These are phyloP conservation scores for Amorpha juglandis DNA, from an alignment of 2,888 invertebrate species.

Conservation along the genomic window DNA sequence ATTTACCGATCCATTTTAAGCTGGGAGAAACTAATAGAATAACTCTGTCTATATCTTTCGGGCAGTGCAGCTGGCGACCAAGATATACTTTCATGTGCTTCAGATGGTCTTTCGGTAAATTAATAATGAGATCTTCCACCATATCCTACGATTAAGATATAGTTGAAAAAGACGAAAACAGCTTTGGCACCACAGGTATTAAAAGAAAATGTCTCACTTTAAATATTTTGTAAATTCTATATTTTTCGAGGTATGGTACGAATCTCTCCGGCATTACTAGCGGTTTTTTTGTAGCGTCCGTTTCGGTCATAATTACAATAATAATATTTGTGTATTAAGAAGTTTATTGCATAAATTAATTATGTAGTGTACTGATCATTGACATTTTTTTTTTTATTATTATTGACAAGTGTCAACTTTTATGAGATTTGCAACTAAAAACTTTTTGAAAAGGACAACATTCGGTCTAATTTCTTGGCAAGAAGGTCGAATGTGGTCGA, in stretches of 20 bases:
- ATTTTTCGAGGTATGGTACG: slow-evolving; percentile 86
- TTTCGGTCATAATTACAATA: slow-evolving; percentile 67
- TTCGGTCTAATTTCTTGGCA: too few species aligned
- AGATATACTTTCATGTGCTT: slow-evolving; percentile 85
- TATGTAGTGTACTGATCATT: background rate
- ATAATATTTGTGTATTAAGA: too few species aligned
- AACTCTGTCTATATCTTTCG: slow-evolving; percentile 81
- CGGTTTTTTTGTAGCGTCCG: slow-evolving; percentile 68
- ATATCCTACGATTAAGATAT: slow-evolving; percentile 75
- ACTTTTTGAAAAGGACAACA: too few species aligned
- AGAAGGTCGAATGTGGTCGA: too few species aligned
- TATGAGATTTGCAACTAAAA: too few species aligned
- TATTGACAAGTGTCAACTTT: too few species aligned
- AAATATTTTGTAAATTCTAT: slow-evolving; percentile 86
- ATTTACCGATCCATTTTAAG: slow-evolving; percentile 38
- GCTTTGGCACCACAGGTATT: slow-evolving; percentile 42
- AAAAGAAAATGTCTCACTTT: slow-evolving; percentile 67
- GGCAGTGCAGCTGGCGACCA: slow-evolving; percentile 69
- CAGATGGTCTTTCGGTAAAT: slow-evolving; percentile 86
- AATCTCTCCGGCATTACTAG: slow-evolving; percentile 77
- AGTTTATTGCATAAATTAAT: too few species aligned
- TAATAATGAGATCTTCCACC: slow-evolving; percentile 83
- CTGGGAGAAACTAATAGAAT: slow-evolving; percentile 82
- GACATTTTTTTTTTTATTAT: too few species aligned
- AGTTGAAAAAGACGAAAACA: too few species aligned